These are phyloP conservation scores for Microplitis deprimator DNA, from an alignment of 2,888 invertebrate species.

Conservation along the genomic window DNA sequence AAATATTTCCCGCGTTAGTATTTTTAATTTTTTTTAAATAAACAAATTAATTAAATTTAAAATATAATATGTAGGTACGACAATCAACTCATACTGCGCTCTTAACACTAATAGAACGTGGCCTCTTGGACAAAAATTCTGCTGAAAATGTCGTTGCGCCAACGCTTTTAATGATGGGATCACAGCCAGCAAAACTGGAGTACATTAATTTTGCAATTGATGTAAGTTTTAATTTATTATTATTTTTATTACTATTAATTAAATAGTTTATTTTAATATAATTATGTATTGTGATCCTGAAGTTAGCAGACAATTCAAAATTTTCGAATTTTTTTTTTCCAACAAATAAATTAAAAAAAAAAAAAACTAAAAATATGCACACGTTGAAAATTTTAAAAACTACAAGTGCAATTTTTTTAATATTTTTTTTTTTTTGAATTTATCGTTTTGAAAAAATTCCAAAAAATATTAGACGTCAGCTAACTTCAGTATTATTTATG, in stretches of 20 bases:
- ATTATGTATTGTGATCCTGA: too few relatives aligned
- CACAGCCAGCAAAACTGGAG: conserved; percentile 71
- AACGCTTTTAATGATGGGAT: conserved; percentile 75
- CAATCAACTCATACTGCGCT: conserved; percentile 78
- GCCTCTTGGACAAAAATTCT: conserved; percentile 75
- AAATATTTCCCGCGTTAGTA: background rate
- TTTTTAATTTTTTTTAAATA: background rate
- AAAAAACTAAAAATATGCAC: too few relatives aligned
- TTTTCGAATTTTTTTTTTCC: too few relatives aligned
- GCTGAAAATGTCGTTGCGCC: conserved; percentile 79
- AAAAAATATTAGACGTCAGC: too few relatives aligned
- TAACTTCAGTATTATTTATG: too few relatives aligned
- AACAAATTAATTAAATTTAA: background rate
- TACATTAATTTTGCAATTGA: conserved; percentile 74
- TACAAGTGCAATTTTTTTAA: too few relatives aligned
- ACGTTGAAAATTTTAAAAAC: too few relatives aligned
- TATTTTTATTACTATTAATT: background rate
- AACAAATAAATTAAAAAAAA: too few relatives aligned
- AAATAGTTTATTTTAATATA: background rate
- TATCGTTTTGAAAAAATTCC: too few relatives aligned
- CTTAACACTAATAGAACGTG: conserved; percentile 77
- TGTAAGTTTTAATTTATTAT: conserved; percentile 71
- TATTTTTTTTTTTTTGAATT: too few relatives aligned
- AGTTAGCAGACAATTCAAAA: too few relatives aligned
- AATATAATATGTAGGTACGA: conserved; percentile 72